Evolutionary conservation across 2,113 vertebrate species (phyloP).

Genomic region (Corapipo altera): DNA sequence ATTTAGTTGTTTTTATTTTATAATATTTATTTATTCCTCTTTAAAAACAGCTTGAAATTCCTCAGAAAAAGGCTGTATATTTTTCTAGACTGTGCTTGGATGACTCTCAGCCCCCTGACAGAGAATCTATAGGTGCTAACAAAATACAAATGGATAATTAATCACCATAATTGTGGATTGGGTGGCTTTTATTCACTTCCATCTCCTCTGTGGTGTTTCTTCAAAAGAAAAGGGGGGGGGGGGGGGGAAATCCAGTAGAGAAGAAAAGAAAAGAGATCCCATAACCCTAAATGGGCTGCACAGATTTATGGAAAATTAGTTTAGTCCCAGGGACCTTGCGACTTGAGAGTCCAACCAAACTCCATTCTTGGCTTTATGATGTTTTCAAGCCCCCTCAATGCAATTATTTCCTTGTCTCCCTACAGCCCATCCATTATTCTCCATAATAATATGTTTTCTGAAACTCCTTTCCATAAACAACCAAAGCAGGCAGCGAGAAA

Average conservation of each 20-base stretch:
- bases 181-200: conserved; percentile 24
- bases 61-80: neutral
- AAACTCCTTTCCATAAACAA: conserved; percentile 73
- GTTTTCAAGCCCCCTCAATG: conserved; percentile 62
- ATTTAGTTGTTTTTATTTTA: neutral
- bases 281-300: conserved; percentile 28
- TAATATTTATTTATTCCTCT: neutral
- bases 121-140: conserved; percentile 43
- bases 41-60: neutral
- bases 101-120: neutral
- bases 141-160: conserved; percentile 42
- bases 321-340: conserved; percentile 56
- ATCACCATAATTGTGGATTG: conserved; percentile 12
- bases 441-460: conserved; percentile 73
- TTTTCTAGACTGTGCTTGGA: neutral
- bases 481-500: conserved; percentile 33
- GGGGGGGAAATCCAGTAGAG: neutral
- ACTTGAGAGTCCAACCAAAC: conserved; percentile 51
- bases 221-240: neutral
- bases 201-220: neutral
- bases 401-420: conserved; percentile 73
- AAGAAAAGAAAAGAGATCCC: conserved; percentile 19
- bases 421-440: conserved; percentile 72
- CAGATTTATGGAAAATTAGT: conserved; percentile 64
- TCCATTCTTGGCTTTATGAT: conserved; percentile 66